Percentiles rank a stretch among this genome's conserved stretches.
phyloP scores from a whole-genome alignment of 2,888 invertebrate genomes.

The Chymomyza procnemis region DNA sequence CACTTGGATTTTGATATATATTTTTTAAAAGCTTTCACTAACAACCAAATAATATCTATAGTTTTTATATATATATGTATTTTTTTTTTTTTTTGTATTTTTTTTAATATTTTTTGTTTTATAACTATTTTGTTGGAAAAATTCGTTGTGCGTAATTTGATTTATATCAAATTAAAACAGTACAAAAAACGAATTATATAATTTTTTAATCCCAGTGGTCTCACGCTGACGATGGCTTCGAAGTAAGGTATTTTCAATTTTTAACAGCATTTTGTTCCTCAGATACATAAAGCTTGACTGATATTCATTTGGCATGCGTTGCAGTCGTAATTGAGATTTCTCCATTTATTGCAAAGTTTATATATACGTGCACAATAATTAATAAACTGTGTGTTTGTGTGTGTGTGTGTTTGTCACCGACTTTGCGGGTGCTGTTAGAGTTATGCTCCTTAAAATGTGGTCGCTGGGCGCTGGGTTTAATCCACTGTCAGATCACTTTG shows the following conservation, averaged over 20 bases:
- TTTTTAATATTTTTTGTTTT: slow-evolving; percentile 18
- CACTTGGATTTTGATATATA: slow-evolving; percentile 43
- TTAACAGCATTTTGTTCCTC: slow-evolving; percentile 84
- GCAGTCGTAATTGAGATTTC: slow-evolving; percentile 73
- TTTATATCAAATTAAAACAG: slow-evolving; percentile 84
- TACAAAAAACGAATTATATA: slow-evolving; percentile 92
- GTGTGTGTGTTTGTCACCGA: neutral
- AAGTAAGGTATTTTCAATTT: slow-evolving; percentile 86
- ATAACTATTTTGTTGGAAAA: slow-evolving; percentile 36
- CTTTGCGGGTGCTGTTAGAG: neutral
- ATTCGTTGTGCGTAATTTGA: slow-evolving; percentile 56
- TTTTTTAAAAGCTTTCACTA: slow-evolving; percentile 52
- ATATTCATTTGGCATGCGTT: slow-evolving; percentile 75
- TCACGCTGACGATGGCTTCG: slow-evolving; percentile 90
- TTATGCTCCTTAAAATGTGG: neutral
- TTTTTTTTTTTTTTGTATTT: slow-evolving; percentile 32
- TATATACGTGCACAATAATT: slow-evolving; percentile 15
- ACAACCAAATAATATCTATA: slow-evolving; percentile 71
- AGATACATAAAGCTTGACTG: slow-evolving; percentile 77
- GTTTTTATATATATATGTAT: slow-evolving; percentile 36
- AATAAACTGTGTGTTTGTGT: too few relatives aligned
- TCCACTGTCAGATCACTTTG: slow-evolving; percentile 61
- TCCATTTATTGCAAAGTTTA: slow-evolving; percentile 75
- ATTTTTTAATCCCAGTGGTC: slow-evolving; percentile 90
- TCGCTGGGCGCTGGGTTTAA: slow-evolving; percentile 21